Evolutionary conservation across 2,113 vertebrate genomes (phyloP), one percentile per base, ranked within the genome.

Genomic region (Nothoprocta pentlandii): DNA sequence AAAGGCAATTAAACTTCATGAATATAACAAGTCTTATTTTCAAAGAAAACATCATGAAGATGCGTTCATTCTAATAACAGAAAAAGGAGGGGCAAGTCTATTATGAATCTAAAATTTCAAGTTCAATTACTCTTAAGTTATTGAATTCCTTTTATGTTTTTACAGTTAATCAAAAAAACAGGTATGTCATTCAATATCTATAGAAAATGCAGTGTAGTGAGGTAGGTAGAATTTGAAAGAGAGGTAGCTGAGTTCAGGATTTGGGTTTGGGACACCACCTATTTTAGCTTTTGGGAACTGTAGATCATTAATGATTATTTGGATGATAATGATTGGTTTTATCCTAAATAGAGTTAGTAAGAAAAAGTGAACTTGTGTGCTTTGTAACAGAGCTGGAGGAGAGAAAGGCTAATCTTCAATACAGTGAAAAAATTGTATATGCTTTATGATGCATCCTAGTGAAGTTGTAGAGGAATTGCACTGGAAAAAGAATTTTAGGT

Each of bases 21-120:
- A 49, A 10, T 10, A 23, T 23, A 49, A 21, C 49, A 49, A 41
- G 58, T 62, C 64, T 13, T 34, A 34, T 46, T n/a, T 51, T 80
- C 19, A 77, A 59, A 64, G 22, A 22, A 71, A 89, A 89, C 8
- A 22, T 79, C 4, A 56, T 85, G 51, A 80, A 93, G 91, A 63
- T 59, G 9, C 2, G 9, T 85, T 83, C 76, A 3, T 80, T 54
- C 25, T 80, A 49, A 20, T 62, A 73, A 44, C 21, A 39, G 22
- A 5, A 1, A 8, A 49, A 4, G 21, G 47, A 12, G 5, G 78
- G 36, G 22, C 49, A 85, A 89, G 44, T 82, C 41, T 53, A 42
- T 20, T 4, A 59, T 30, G 20, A 59, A 44, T 11, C 20, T 63
- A 22, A 79, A 68, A n/a, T 19, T 36, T 71, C 12, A 53, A 66